Evolutionary conservation across 2,888 invertebrate genomes (phyloP).

Genomic region (Scaeva pyrastri): DNA sequence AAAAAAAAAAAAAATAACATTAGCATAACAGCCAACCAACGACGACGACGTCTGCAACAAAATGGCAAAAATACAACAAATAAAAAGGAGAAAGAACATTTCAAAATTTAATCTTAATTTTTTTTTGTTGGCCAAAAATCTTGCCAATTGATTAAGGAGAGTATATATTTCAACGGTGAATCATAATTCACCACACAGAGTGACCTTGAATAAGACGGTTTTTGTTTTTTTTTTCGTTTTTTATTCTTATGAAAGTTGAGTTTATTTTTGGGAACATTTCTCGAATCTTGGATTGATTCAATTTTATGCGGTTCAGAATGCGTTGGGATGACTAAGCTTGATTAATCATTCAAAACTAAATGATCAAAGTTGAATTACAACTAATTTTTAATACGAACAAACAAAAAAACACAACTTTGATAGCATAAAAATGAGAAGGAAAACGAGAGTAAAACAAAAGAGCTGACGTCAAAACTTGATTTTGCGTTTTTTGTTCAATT

Average conservation of each 20-base stretch:
- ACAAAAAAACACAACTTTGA: not conserved
- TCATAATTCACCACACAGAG: slow-evolving; percentile 65
- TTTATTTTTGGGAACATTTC: slow-evolving; percentile 52
- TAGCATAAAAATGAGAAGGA: no score
- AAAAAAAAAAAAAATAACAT: slow-evolving; percentile 39
- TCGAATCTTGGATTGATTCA: not conserved
- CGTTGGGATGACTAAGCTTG: slow-evolving; percentile 37
- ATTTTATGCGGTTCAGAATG: slow-evolving; percentile 39
- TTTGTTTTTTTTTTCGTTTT: not conserved
- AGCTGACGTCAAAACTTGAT: slow-evolving; percentile 52
- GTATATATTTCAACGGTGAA: slow-evolving; percentile 52
- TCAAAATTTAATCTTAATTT: slow-evolving; percentile 1
- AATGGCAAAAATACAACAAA: not conserved
- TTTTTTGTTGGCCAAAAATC: slow-evolving; percentile 5
- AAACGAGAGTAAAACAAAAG: slow-evolving; percentile 34
- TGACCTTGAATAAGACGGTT: slow-evolving; percentile 67
- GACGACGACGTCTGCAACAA: slow-evolving; percentile 45
- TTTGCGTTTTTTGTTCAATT: slow-evolving; percentile 3
- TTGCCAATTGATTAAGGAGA: slow-evolving; percentile 32
- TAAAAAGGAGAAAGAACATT: not conserved
- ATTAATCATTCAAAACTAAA: slow-evolving; percentile 56
- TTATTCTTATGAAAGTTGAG: not conserved
- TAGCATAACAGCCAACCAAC: slow-evolving; percentile 63
- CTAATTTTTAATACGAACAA: not conserved
- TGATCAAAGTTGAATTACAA: not conserved